Evolutionary conservation across 2,113 vertebrate species (phyloP), one percentile per base, ranked within the genome.

Genomic region (Climacteris rufus): DNA sequence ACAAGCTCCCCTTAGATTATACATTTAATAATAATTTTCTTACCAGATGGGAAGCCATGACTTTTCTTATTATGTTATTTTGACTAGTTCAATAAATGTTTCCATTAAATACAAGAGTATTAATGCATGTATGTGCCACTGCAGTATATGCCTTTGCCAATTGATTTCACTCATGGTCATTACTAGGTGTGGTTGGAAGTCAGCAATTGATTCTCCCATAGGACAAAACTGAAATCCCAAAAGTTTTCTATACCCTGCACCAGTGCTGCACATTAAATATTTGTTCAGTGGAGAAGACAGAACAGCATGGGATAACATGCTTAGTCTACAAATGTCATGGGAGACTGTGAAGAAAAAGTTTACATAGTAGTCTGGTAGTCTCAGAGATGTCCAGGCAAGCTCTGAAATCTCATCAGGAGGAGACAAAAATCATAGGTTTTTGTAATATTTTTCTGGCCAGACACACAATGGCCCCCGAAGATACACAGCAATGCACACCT

Each of bases 111-210:
- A 65, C 5, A 22, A 3, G 70, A 47, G 17, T 23, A 37, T 50
- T 76, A 44, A 12, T 9, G 6, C 5, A 0, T 10, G 6, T 45
- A 9, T 6, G 1, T 31, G 15, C 33, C 33, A 15, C 27, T 54
- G 23, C 27, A 40, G 21, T n/a, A 31, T 17, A 2, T 25, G 13
- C 21, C n/a, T 54, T 81, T 75, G 31, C 6, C 60, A 44, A 3
- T 9, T 66, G 24, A 69, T 74, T 81, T 89, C 33, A 42, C 35
- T 66, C 22, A 7, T 11, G 12, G 28, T 14, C 7, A 23, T 75
- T 72, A 39, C 11, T 21, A 79, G 13, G 13, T 45, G 11, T 37
- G 28, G 4, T 6, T 69, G 60, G 23, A 66, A 91, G 33, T 24
- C 59, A 61, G 9, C 11, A 28, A 33, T 50, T 78, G 16, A 27